Conservation (phyloP, 2,888 invertebrate genomes). For the Calliscelio sp. region DNA sequence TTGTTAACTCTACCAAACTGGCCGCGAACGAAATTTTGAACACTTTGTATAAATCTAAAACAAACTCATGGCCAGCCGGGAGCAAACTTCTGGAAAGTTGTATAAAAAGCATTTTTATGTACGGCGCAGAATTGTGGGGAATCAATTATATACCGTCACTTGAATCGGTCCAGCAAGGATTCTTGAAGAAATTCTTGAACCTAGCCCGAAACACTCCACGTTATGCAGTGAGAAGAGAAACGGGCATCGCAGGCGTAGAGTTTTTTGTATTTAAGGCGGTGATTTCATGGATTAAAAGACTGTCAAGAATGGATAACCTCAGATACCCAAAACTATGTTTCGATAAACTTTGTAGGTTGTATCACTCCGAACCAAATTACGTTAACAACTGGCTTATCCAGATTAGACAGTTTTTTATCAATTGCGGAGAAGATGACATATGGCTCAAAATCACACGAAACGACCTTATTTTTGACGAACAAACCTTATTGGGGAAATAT, state of each 20-base stretch:
- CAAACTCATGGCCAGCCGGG: background rate
- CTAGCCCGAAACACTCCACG: constrained; percentile 5
- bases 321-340: constrained; percentile 5
- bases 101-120: constrained; percentile 28
- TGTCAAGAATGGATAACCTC: background rate
- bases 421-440: background rate
- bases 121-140: constrained; percentile 12
- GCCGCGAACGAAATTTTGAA: constrained; percentile 2
- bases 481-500: background rate
- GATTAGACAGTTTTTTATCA: constrained; percentile 4
- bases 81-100: constrained; percentile 18
- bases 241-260: background rate
- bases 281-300: background rate
- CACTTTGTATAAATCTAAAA: constrained; percentile 3
- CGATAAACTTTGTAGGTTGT: constrained; percentile 1
- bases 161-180: constrained; percentile 18
- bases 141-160: constrained; percentile 1
- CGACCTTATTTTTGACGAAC: background rate
- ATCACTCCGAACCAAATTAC: background rate
- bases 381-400: background rate
- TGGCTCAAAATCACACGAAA: background rate
- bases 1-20: background rate
- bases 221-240: constrained; percentile 18
- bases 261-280: constrained; percentile 15
- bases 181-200: constrained; percentile 9